A percentile compares a stretch with the other conserved stretches of the same genome.
Conservation (phyloP, 1,140 invertebrate genomes). For the Bombyx mori region DNA sequence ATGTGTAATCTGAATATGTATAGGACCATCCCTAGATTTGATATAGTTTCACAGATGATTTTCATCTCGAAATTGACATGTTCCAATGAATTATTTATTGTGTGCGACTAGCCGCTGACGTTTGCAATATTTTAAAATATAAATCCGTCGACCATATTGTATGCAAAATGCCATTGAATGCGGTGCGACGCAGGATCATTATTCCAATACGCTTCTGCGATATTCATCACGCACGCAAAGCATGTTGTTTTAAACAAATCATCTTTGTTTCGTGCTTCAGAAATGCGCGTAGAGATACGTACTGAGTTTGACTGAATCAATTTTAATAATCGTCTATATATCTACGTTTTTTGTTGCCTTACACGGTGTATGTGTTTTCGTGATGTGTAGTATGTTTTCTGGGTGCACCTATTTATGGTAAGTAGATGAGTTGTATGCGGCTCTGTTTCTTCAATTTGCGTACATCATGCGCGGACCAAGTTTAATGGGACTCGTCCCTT, state of each 20-base stretch:
- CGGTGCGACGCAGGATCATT: slow-evolving; percentile 67
- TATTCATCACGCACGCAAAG: slow-evolving; percentile 57
- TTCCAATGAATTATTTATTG: slow-evolving; percentile 69
- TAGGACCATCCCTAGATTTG: slow-evolving; percentile 62
- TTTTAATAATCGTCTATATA: slow-evolving; percentile 44
- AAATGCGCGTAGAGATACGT: slow-evolving; percentile 16
- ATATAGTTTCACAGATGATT: slow-evolving; percentile 45
- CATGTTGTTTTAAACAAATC: slow-evolving; percentile 68
- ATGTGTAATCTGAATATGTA: slow-evolving; percentile 69
- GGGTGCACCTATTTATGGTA: neutral
- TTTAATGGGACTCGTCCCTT: too few species aligned
- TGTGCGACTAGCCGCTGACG: slow-evolving; percentile 61
- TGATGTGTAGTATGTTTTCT: neutral
- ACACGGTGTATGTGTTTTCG: neutral
- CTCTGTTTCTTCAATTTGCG: too few species aligned
- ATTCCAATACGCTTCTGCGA: slow-evolving; percentile 63
- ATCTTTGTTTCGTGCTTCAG: slow-evolving; percentile 48
- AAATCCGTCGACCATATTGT: slow-evolving; percentile 69
- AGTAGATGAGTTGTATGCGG: too few species aligned
- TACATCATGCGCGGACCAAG: too few species aligned
- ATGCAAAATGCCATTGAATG: slow-evolving; percentile 70
- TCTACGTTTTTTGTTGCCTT: neutral
- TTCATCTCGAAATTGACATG: slow-evolving; percentile 69
- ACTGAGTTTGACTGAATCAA: slow-evolving; percentile 38
- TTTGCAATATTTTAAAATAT: slow-evolving; percentile 68